phyloP scores from a whole-genome alignment of 2,113 vertebrate genomes.

The Sinocyclocheilus anophthalmus region DNA sequence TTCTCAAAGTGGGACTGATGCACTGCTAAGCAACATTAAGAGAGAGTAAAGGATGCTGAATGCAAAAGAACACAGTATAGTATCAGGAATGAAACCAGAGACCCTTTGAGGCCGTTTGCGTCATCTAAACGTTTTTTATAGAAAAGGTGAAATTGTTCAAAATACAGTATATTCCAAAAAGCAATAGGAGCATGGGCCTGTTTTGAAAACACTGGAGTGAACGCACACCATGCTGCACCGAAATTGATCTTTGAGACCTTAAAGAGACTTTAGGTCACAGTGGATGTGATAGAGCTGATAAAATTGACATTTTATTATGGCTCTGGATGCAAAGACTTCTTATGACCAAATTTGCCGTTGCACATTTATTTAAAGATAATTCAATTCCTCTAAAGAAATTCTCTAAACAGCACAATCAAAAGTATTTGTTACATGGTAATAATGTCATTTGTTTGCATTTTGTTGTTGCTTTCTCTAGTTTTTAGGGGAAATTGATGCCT shows the following conservation, averaged over 20 bases:
- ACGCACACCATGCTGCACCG: background rate
- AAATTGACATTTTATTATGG: background rate
- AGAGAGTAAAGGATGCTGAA: conserved; percentile 69
- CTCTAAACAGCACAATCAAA: conserved; percentile 28
- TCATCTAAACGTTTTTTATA: background rate
- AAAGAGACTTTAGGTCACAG: background rate
- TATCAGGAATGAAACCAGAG: background rate
- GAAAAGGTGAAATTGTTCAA: background rate
- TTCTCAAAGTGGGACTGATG: conserved; percentile 62
- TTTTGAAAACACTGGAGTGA: background rate
- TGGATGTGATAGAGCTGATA: background rate
- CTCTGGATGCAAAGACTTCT: conserved; percentile 1
- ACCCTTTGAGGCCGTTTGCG: background rate
- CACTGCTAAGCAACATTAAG: conserved; percentile 77
- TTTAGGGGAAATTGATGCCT: conserved; percentile 52
- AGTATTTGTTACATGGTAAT: conserved; percentile 41
- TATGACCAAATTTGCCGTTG: conserved; percentile 35
- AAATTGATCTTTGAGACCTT: conserved; percentile 29
- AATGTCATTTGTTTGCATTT: conserved; percentile 25
- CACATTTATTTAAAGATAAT: conserved; percentile 46
- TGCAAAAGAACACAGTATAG: background rate
- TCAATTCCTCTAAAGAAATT: background rate
- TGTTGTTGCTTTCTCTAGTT: conserved; percentile 26
- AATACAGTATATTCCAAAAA: conserved; percentile 14
- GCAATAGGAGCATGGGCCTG: conserved; percentile 1